phyloP scores from a whole-genome alignment of 2,113 vertebrate species.

The Mesocricetus auratus region DNA sequence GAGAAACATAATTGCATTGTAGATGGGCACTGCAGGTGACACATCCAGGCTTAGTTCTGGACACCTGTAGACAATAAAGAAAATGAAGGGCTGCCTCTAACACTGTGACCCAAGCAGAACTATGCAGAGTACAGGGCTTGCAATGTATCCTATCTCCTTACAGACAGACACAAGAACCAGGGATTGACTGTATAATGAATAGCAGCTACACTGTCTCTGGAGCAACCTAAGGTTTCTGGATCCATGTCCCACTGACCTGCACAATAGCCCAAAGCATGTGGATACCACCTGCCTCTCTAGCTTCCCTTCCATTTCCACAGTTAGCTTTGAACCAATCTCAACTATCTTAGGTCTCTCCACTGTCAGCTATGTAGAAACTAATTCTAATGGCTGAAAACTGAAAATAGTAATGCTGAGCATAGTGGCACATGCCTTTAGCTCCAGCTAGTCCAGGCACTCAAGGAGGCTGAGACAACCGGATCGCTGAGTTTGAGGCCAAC shows the following conservation, averaged over 20 bases:
- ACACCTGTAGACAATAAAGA: constrained; percentile 88
- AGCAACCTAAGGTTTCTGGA: constrained; percentile 16
- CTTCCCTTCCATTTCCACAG: not conserved
- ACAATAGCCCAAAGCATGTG: not conserved
- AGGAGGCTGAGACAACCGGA: not conserved
- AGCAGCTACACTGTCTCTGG: not conserved
- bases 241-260: constrained; percentile 52
- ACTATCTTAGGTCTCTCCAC: constrained; percentile 15
- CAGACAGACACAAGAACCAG: constrained; percentile 25
- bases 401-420: not conserved
- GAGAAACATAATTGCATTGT: constrained; percentile 95
- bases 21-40: constrained; percentile 93
- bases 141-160: not conserved
- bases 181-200: not conserved
- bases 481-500: not conserved
- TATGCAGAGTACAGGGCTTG: not conserved
- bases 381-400: not conserved
- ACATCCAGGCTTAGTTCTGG: constrained; percentile 94
- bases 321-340: not conserved
- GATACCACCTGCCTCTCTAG: constrained; percentile 36
- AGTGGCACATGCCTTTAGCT: not conserved
- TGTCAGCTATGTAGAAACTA: constrained; percentile 1
- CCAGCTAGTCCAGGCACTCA: too few relatives aligned
- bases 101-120: not conserved
- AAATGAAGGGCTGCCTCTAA: not conserved